Conservation (phyloP, 2,113 vertebrate genomes). For the Podilymbus podiceps region DNA sequence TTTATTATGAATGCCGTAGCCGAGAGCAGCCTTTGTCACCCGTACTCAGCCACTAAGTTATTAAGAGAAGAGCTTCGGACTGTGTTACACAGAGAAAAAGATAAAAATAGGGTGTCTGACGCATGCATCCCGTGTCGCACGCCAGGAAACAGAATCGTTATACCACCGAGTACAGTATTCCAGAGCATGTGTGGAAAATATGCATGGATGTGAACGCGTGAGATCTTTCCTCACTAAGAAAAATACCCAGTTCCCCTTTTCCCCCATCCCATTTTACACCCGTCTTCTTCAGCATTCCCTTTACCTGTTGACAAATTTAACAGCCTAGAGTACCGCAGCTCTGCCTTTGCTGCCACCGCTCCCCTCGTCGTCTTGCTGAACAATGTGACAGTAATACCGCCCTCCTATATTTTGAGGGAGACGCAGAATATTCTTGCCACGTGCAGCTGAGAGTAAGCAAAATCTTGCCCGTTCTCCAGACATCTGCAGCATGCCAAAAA, state of each 20-base stretch:
- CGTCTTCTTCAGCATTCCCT: neutral
- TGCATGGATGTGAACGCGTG: neutral
- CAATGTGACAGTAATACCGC: neutral
- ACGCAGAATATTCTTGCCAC: neutral
- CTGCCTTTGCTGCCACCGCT: neutral
- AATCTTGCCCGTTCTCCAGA: neutral
- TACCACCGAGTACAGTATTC: slow-evolving; percentile 28
- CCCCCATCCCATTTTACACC: neutral
- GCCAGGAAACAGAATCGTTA: slow-evolving; percentile 46
- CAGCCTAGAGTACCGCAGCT: accelerated
- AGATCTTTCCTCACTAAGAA: slow-evolving; percentile 28
- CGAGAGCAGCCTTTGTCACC: slow-evolving; percentile 7
- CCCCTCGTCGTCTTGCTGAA: neutral
- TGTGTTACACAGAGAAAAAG: slow-evolving; percentile 50
- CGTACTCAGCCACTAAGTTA: neutral
- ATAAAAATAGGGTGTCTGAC: slow-evolving; percentile 70
- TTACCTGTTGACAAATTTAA: neutral
- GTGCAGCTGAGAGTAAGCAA: neutral
- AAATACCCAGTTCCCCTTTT: neutral
- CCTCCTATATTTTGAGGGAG: neutral
- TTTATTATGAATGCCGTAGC: neutral
- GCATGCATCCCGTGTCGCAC: slow-evolving; percentile 28
- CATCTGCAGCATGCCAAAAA: neutral
- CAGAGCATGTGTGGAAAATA: slow-evolving; percentile 63
- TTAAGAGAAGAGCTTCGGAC: slow-evolving; percentile 28